Base-by-base conservation (phyloP, 1,140 invertebrate species). In the Bacillus rossius region DNA sequence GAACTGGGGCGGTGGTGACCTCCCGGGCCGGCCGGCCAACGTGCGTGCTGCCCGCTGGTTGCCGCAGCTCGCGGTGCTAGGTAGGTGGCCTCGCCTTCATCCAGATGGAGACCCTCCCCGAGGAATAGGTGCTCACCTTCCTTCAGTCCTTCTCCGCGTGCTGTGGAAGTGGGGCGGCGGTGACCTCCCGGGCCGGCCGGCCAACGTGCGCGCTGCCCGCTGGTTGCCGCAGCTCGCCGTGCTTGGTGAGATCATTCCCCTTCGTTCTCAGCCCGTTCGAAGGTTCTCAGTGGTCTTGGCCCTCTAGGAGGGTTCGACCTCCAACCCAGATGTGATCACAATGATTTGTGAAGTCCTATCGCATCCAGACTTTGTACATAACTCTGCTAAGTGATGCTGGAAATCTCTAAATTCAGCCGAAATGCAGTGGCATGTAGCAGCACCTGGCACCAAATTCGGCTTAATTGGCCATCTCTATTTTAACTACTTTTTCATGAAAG, bases 161-260 rank as follows among this genome's bases (percentile, higher is more conserved):
- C 62, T 83, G 17, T 84, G 73, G 81, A 84, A 79, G 76, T 85
- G 72, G 79, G 83, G 79, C 67, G 76, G 69, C 41, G 74, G 63
- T 59, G 51, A 60, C 68, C 49, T 53, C 0, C 65, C 73, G n/a
- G 73, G 74, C 38, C 61, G 79, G 59, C 79, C 83, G 17, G 70
- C 73, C 54, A 86, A 86, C 68, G 76, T 86, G 53, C 76, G 77
- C 66, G 75, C 79, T 25, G 71, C 76, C 57, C 73, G 76, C 62
- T 86, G 84, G 85, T 67, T 85, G 8, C 80, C 84, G 2, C 84
- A 87, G 69, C 75, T 79, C 62, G 79, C 81, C 67, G 73, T 85
- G 60, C 70, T 86, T 61, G 77, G 83, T 86, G 70, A 77, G 75
- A n/a, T n/a, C n/a, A n/a, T n/a, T n/a, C n/a, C n/a, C n/a, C n/a